Evolutionary conservation across 2,113 vertebrate genomes (phyloP).

Genomic region (Zingel zingel): DNA sequence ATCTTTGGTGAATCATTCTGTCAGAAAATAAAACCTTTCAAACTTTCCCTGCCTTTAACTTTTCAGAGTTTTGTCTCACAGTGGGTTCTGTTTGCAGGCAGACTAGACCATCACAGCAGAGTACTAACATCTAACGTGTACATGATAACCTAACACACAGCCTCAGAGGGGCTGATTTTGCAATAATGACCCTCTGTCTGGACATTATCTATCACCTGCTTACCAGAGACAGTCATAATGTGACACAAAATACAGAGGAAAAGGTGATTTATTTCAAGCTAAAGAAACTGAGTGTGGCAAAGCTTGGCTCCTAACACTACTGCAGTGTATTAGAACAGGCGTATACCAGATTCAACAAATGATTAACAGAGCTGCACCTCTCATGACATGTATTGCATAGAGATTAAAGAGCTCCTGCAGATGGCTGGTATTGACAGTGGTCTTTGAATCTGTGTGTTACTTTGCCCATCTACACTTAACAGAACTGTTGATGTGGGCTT

Average conservation of each 20-base stretch:
- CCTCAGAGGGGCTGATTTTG: conserved; percentile 7
- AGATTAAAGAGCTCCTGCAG: too few species aligned
- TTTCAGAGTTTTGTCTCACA: neutral
- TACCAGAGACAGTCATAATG: conserved; percentile 65
- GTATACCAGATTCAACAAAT: too few species aligned
- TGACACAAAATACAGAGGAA: conserved; percentile 21
- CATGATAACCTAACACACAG: conserved; percentile 2
- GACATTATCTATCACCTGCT: conserved; percentile 44
- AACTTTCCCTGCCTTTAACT: neutral
- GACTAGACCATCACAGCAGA: conserved; percentile 17
- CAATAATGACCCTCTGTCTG: conserved; percentile 36
- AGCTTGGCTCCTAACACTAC: too few species aligned
- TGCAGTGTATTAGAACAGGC: too few species aligned
- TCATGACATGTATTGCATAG: too few species aligned
- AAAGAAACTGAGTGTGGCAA: neutral
- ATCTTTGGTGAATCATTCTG: conserved; percentile 1
- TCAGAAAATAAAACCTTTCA: neutral
- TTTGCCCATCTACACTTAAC: too few species aligned
- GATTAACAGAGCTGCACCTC: too few species aligned
- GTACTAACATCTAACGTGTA: conserved; percentile 7
- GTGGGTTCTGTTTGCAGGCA: conserved; percentile 27
- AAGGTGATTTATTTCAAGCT: conserved; percentile 12
- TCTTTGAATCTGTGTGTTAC: too few species aligned
- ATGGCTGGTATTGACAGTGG: too few species aligned
- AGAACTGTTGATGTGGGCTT: too few species aligned